Base-by-base conservation (phyloP, 2,797 vertebrate species). In the Cuniculus paca region DNA sequence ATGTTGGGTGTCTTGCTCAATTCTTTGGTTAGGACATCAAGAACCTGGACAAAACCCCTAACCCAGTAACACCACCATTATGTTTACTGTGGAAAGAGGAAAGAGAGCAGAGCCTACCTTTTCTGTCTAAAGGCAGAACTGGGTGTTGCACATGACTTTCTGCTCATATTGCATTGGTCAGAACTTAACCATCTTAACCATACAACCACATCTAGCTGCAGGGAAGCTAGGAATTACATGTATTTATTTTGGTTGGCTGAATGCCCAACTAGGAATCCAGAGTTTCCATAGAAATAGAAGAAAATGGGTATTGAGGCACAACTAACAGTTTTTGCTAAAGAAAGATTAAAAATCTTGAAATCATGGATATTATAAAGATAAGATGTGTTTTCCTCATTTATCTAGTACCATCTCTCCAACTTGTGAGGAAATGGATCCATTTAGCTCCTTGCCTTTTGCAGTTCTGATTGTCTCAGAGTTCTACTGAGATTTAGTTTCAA, bases 321-420 rank as follows among this genome's bases (percentile, higher is more conserved):
- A 70, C 4, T 85, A 58, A 31, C 36, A 87, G 77, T 95, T 85
- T 95, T n/a, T 91, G 50, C 39, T 83, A 28, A 85, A 80, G 39
- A 84, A 70, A 85, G 13, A 75, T 7, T 2, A 34, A 74, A 75
- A 58, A 36, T n/a, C 63, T 70, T 95, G 24, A 48, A 81, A 78
- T 79, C 26, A 34, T 56, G 36, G 31, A 54, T 85, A 56, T 68
- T 70, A 63, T 26, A 94, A 88, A 56, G 60, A 12, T n/a, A 60
- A 78, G 68, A 50, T 70, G 50, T n/a, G 3, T 24, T 70, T 94
- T 94, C 20, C 36, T 82, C 20, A 39, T 31, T 80, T 45, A 48
- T 77, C 45, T 48, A 36, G 31, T 83, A 68, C 36, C n/a, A 36
- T 31, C 60, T 82, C 17, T 78, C 54, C 12, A n/a, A 63, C 39